Conservation (phyloP, 2,797 vertebrate species). For the Megalops cyprinoides region DNA sequence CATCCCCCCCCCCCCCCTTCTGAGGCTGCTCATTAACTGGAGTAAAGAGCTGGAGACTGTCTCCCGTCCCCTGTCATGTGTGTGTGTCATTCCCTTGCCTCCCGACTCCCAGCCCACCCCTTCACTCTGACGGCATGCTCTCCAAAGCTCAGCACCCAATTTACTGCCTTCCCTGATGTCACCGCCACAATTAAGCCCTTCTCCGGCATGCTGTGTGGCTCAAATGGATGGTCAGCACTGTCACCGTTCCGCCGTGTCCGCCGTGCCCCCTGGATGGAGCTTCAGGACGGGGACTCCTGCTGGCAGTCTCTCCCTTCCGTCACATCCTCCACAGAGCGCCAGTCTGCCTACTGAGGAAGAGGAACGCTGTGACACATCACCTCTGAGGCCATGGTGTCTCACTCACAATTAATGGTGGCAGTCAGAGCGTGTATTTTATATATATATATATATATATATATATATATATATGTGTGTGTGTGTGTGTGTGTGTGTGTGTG, state of each 20-base stretch:
- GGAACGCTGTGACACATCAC: not conserved
- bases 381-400: not conserved
- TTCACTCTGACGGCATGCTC: slow-evolving; percentile 31
- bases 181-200: slow-evolving; percentile 49
- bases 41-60: not conserved
- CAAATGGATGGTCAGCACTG: slow-evolving; percentile 45
- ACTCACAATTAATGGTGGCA: not conserved
- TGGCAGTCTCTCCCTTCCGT: not conserved
- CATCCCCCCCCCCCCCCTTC: not conserved
- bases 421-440: not conserved
- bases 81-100: not conserved
- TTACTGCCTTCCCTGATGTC: slow-evolving; percentile 58
- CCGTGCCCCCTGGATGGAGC: slow-evolving; percentile 53
- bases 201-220: slow-evolving; percentile 50
- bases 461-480: not conserved
- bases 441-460: no score
- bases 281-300: slow-evolving; percentile 32
- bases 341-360: not conserved
- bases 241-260: slow-evolving; percentile 32
- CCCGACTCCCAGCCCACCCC: not conserved
- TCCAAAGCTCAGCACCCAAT: slow-evolving; percentile 44
- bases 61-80: not conserved
- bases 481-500: not conserved
- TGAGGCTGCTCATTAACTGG: slow-evolving; percentile 22
- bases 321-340: slow-evolving; percentile 2